These are phyloP conservation scores for Bellardia bayeri DNA, from an alignment of 2,888 invertebrate species.

Conservation along the genomic window DNA sequence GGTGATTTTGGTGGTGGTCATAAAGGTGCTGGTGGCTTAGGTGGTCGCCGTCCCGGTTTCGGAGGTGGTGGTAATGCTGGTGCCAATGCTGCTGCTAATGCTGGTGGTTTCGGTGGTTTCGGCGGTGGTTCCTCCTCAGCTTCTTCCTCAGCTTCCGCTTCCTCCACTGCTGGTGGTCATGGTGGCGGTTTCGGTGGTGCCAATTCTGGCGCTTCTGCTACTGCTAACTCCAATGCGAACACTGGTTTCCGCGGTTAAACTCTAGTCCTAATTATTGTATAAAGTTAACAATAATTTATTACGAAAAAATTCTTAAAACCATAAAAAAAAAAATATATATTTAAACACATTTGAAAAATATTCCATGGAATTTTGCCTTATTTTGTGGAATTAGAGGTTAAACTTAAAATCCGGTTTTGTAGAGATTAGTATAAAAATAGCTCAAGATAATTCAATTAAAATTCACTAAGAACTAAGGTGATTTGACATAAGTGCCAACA, in stretches of 20 bases:
- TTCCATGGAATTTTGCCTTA: neutral
- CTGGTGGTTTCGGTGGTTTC: constrained; percentile 28
- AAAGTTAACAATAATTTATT: constrained; percentile 37
- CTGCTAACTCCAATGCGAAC: neutral
- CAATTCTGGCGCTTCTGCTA: constrained; percentile 62
- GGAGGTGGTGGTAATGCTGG: neutral
- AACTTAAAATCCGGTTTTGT: no score
- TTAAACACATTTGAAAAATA: neutral
- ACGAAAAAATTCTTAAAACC: constrained; percentile 12
- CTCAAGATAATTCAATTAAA: no score
- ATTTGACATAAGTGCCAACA: no score
- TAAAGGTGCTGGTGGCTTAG: constrained; percentile 28
- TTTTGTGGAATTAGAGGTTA: neutral
- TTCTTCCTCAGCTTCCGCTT: constrained; percentile 3
- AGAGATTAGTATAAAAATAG: no score
- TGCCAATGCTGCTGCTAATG: neutral
- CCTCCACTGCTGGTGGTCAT: constrained; percentile 36
- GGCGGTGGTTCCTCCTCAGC: constrained; percentile 44
- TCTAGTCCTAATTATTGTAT: constrained; percentile 21
- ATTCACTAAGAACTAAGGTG: no score
- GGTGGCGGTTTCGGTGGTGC: constrained; percentile 58
- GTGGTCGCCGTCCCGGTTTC: constrained; percentile 7
- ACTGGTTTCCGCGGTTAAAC: constrained; percentile 1
- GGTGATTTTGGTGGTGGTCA: neutral
- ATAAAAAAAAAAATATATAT: neutral